phyloP scores from a whole-genome alignment of 1,140 invertebrate species.

The Chrysopa pallens region DNA sequence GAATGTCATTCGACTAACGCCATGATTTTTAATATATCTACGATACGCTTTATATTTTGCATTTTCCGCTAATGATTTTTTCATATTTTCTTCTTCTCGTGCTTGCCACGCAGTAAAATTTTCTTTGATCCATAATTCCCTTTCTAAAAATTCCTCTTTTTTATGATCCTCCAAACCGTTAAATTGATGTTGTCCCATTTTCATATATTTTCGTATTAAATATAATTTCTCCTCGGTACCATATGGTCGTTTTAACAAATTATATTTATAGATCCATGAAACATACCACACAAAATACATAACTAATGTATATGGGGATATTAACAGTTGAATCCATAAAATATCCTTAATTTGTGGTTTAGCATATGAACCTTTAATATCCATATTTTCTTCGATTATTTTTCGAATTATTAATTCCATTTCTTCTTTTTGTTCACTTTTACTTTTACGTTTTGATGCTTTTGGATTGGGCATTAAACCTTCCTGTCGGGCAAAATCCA shows the following conservation, averaged over 20 bases:
- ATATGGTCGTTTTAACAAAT: constrained; percentile 53
- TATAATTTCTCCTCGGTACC: constrained; percentile 68
- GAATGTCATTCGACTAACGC: constrained; percentile 58
- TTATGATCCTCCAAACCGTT: constrained; percentile 53
- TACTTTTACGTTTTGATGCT: constrained; percentile 38
- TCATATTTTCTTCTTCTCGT: constrained; percentile 64
- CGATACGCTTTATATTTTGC: constrained; percentile 61
- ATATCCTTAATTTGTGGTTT: constrained; percentile 60
- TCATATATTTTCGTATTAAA: constrained; percentile 60
- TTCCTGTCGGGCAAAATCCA: constrained; percentile 64
- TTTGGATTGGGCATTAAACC: constrained; percentile 33
- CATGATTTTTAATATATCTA: constrained; percentile 63
- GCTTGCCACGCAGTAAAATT: constrained; percentile 65
- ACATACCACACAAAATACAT: constrained; percentile 55
- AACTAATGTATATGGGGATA: constrained; percentile 52
- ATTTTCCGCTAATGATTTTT: constrained; percentile 59
- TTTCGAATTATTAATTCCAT: constrained; percentile 48
- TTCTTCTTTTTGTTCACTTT: constrained; percentile 63
- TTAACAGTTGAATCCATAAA: constrained; percentile 63
- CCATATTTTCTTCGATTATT: constrained; percentile 79
- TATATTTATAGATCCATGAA: constrained; percentile 66
- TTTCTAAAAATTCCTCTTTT: constrained; percentile 49
- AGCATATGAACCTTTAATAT: constrained; percentile 76
- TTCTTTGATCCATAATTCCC: constrained; percentile 65
- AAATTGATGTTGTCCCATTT: constrained; percentile 47